These are phyloP conservation scores for Caenorhabditis sulstoni DNA, from an alignment of 2,888 invertebrate species.

Conservation along the genomic window DNA sequence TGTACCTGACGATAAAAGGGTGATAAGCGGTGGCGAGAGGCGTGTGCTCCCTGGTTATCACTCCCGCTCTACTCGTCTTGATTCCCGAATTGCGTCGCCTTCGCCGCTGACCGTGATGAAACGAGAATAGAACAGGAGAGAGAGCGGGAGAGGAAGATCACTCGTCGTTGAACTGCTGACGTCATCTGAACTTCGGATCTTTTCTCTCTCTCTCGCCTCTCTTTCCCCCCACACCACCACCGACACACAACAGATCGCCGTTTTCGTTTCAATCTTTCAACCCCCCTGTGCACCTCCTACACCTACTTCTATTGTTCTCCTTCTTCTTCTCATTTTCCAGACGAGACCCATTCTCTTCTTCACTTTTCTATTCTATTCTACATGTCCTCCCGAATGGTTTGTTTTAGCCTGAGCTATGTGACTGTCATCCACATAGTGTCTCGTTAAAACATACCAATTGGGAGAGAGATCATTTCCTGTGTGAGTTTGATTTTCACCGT, in stretches of 20 bases:
- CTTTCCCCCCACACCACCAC: too few relatives aligned
- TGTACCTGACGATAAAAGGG: constrained; percentile 26
- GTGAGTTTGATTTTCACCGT: too few relatives aligned
- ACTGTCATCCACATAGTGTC: constrained; percentile 28
- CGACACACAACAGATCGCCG: too few relatives aligned
- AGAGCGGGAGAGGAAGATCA: constrained; percentile 11
- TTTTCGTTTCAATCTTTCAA: constrained; percentile 51
- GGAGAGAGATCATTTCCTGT: too few relatives aligned
- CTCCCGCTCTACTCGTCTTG: too few relatives aligned
- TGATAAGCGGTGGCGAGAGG: not conserved
- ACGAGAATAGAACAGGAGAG: constrained; percentile 29
- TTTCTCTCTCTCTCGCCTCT: too few relatives aligned
- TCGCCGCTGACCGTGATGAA: constrained; percentile 16
- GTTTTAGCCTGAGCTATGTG: constrained; percentile 57
- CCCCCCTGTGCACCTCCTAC: constrained; percentile 11
- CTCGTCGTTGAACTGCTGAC: constrained; percentile 57
- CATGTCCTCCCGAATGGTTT: constrained; percentile 31
- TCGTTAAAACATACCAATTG: constrained; percentile 49
- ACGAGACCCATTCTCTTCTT: not conserved
- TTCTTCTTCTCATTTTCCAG: too few relatives aligned
- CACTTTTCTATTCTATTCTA: not conserved
- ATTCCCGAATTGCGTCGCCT: too few relatives aligned
- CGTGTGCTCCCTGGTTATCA: too few relatives aligned
- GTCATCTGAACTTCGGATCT: constrained; percentile 55
- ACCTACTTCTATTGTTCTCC: not conserved